These are phyloP conservation scores for Perodicticus potto DNA, from an alignment of 2,797 vertebrate species.

Conservation along the genomic window DNA sequence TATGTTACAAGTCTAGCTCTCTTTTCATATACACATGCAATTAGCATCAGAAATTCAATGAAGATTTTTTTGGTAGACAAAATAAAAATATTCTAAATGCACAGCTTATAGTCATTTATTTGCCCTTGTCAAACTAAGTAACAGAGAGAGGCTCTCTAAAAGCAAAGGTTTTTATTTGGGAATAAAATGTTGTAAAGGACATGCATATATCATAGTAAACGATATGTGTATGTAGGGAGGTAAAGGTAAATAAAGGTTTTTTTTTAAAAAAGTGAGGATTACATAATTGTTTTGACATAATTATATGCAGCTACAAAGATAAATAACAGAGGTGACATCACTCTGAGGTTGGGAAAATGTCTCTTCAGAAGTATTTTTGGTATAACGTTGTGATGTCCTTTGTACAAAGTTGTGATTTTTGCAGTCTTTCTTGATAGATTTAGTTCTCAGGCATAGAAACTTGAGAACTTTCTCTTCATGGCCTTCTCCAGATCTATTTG, in stretches of 20 bases:
- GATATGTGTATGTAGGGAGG: not conserved
- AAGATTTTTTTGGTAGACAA: not conserved
- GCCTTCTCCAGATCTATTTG: not conserved
- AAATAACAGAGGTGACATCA: not conserved
- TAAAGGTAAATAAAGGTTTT: not conserved
- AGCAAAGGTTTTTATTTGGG: not conserved
- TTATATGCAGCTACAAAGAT: not conserved
- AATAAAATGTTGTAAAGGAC: not conserved
- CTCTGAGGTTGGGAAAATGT: not conserved
- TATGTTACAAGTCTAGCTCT: not conserved
- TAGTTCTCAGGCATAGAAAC: not conserved
- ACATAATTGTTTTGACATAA: not conserved
- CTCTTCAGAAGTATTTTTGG: not conserved
- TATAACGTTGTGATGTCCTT: not conserved
- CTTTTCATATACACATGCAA: not conserved
- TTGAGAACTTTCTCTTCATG: too few species aligned
- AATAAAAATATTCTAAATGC: not conserved
- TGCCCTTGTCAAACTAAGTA: not conserved
- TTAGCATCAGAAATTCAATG: not conserved
- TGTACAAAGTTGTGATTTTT: not conserved
- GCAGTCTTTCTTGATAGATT: not conserved
- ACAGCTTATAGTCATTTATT: not conserved
- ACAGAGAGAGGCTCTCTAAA: not conserved
- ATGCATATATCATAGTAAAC: not conserved
- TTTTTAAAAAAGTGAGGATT: not conserved